Base-by-base conservation (phyloP, 2,888 invertebrate genomes). In the Leptura quadrifasciata region DNA sequence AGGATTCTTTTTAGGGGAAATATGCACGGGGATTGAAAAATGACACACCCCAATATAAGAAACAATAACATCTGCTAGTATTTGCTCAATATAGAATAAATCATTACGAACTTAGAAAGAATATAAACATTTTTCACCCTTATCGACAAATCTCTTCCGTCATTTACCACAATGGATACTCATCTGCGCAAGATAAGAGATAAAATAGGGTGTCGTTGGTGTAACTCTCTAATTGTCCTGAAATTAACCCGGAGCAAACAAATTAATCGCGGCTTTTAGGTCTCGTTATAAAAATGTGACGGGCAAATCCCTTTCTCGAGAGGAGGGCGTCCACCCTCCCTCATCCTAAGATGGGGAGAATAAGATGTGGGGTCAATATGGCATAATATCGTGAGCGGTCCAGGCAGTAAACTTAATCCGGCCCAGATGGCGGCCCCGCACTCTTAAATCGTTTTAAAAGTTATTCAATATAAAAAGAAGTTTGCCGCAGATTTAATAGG, bases 401-500 rank as follows among this genome's bases (percentile, higher is more conserved):
- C 84, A 84, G 85, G 86, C 86, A 86, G 86, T 87, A 88, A 88
- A 89, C 87, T 89, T 89, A 89, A 89, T 89, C 89, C 89, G 84
- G 84, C 87, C 86, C 89, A 89, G 89, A 88, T 89, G 89, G 88
- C 87, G 87, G 84, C 83, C 82, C 47, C 84, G 82, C 86, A 85
- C 88, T 88, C 88, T 88, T 87, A 88, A 88, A 88, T 89, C 88
- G 89, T 85, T 88, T 88, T 86, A 88, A 89, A 89, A 89, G 88
- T 89, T 89, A 88, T 89, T 89, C 89, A 89, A 89, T 89, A 89
- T 89, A 89, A 89, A 89, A 89, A 89, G 88, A 88, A 87, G 87
- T 87, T 87, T 79, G 83, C 84, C 86, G 86, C 87, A 88, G 89
- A 89, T 90, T 89, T 90, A 89, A 90, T 89, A 89, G 89, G 88